Base-by-base conservation (phyloP, 2,888 invertebrate species). In the Himalopsyche anomala region DNA sequence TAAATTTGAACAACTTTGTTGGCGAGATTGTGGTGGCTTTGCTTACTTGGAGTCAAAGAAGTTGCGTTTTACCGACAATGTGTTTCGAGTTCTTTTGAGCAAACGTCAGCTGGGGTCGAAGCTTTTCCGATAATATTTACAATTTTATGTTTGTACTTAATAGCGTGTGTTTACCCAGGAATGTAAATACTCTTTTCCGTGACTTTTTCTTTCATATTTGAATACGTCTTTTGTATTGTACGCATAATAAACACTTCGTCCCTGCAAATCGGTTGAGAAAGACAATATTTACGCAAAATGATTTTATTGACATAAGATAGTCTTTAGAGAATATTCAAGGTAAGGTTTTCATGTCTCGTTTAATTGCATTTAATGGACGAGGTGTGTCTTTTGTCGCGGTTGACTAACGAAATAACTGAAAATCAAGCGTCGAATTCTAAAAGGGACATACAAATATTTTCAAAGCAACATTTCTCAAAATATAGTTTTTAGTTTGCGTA, bases 1-100 rank as follows among this genome's bases (percentile, higher is more conserved):
- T 62, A 62, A 62, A 62, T 62, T 62, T 28, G 5, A 62, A 62
- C 28, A 62, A 62, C 62, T 62, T 62, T 62, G 62, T 51, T 4
- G 62, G 0, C 19, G 28, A 19, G 62, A 19, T 62, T 62, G 62
- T 28, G 62, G 62, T 62, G 4, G 62, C 3, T 62, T 62, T 12
- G 3, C 8, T 51, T 4, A 15, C 51, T n/a, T 15, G 51, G 51
- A 51, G 15, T 51, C 15, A 11, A 51, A 51, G 51, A 15, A 12
- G 15, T 51, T 15, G 51, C 15, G 51, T 15, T 15, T 51, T 11
- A 51, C 51, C 51, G 51, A 51, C 51, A 51, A 51, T 51, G 15
- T 51, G 51, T 51, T 51, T 42, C 11, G 45, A 12, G 12, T 51
- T 11, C 51, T 15, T 51, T 51, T 51, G 12, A 15, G 28, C 5